A percentile compares a stretch with the other conserved stretches of the same genome.
phyloP scores from a whole-genome alignment of 2,888 invertebrate genomes.

The Prenolepis imparis region DNA sequence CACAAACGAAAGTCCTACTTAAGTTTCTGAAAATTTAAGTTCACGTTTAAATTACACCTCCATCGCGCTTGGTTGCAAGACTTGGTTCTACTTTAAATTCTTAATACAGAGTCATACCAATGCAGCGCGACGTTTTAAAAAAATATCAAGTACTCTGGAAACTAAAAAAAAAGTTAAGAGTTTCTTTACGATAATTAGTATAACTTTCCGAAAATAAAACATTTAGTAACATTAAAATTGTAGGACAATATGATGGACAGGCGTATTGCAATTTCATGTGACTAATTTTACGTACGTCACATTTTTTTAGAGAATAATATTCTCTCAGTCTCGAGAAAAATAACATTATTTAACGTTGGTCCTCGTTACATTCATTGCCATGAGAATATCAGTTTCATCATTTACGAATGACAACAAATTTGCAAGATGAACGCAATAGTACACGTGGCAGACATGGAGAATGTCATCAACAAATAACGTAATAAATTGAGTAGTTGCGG shows the following conservation, averaged over 20 bases:
- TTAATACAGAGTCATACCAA: slow-evolving; percentile 9
- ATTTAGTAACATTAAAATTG: not conserved
- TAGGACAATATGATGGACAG: not conserved
- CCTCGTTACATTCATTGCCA: not conserved
- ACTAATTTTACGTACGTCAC: not conserved
- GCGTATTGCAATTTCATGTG: not conserved
- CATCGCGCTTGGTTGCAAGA: slow-evolving; percentile 2
- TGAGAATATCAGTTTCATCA: not conserved
- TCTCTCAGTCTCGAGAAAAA: not conserved
- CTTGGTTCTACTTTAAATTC: slow-evolving; percentile 25
- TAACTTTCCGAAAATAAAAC: not conserved
- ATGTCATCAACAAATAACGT: slow-evolving; percentile 20
- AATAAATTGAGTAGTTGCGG: slow-evolving; percentile 20
- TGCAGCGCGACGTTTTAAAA: not conserved
- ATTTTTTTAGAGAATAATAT: not conserved
- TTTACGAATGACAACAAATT: not conserved
- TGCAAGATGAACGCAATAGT: not conserved
- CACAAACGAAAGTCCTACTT: slow-evolving; percentile 45
- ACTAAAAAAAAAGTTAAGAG: not conserved
- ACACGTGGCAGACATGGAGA: not conserved
- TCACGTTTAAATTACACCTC: slow-evolving; percentile 33
- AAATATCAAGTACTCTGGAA: not conserved
- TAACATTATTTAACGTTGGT: not conserved
- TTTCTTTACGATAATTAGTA: not conserved
- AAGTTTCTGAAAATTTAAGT: slow-evolving; percentile 40